phyloP scores from a whole-genome alignment of 2,113 vertebrate genomes.

The Phrynosoma platyrhinos region DNA sequence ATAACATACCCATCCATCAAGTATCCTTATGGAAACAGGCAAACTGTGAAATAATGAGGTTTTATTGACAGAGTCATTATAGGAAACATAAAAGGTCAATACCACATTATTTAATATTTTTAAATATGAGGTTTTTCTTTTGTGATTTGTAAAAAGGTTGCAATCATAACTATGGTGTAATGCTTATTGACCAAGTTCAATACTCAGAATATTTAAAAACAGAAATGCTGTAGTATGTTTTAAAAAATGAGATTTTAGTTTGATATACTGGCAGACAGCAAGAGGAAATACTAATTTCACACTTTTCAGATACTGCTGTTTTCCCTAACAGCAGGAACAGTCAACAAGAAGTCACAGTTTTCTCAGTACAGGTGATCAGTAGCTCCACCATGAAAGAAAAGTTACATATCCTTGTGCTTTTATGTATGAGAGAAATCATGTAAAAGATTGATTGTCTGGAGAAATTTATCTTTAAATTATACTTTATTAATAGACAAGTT shows the following conservation, averaged over 20 bases:
- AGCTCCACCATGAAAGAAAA: slow-evolving; percentile 32
- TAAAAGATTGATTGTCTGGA: slow-evolving; percentile 52
- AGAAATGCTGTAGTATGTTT: not conserved
- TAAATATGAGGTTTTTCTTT: no score
- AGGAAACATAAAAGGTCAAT: not conserved
- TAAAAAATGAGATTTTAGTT: no score
- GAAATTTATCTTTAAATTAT: slow-evolving; percentile 58
- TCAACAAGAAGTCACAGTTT: slow-evolving; percentile 36
- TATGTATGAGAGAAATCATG: slow-evolving; percentile 50
- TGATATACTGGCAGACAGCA: not conserved
- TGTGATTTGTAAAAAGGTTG: not conserved
- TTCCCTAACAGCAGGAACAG: slow-evolving; percentile 8
- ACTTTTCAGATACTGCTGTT: slow-evolving; percentile 5
- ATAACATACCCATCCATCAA: not conserved
- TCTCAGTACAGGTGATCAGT: slow-evolving; percentile 28
- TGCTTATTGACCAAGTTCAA: slow-evolving; percentile 34
- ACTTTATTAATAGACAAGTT: slow-evolving; percentile 39
- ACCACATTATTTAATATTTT: not conserved
- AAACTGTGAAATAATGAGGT: not conserved
- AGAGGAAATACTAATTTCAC: not conserved
- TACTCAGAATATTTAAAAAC: slow-evolving; percentile 36
- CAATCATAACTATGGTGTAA: slow-evolving; percentile 18
- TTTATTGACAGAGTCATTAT: not conserved
- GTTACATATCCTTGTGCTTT: slow-evolving; percentile 52
- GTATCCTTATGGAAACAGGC: not conserved